Percentiles rank a stretch among this genome's conserved stretches.
Conservation (phyloP, 23 tunicate genomes). For the Pegea sp. region DNA sequence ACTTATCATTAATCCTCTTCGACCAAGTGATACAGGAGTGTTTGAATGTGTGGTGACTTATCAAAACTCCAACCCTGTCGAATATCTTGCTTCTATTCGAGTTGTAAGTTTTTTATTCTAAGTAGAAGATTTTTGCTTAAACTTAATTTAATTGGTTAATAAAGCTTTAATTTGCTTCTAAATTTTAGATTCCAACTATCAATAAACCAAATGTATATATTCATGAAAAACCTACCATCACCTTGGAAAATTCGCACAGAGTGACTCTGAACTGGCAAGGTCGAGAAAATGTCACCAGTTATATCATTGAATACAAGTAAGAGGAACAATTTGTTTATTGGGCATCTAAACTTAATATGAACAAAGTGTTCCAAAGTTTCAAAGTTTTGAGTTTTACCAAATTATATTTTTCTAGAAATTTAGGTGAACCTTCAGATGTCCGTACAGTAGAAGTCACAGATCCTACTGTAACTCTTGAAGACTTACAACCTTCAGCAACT, state of each 20-base stretch:
- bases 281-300: slow-evolving; percentile 11
- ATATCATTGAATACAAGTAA: slow-evolving; percentile 16
- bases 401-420: slow-evolving; percentile 11
- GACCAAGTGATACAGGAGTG: slow-evolving; percentile 11
- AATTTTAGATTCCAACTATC: slow-evolving; percentile 1
- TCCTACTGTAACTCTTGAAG: slow-evolving; percentile 4
- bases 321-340: too few species aligned
- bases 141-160: too few species aligned
- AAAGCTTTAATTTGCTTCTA: neutral
- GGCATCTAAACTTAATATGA: neutral
- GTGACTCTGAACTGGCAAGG: slow-evolving; percentile 9
- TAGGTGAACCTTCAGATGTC: neutral
- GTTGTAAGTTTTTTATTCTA: neutral
- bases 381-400: too few species aligned
- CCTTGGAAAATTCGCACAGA: neutral
- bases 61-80: slow-evolving; percentile 2
- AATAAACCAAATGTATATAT: slow-evolving; percentile 1
- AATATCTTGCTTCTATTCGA: neutral
- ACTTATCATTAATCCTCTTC: slow-evolving; percentile 12
- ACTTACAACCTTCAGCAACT: slow-evolving; percentile 15
- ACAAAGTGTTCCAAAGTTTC: neutral
- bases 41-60: slow-evolving; percentile 26
- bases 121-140: neutral
- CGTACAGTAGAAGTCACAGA: slow-evolving; percentile 4
- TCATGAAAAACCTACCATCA: slow-evolving; percentile 2